Evolutionary conservation across 2,113 vertebrate genomes (phyloP).

Genomic region (Leptobrachium ailaonicum): DNA sequence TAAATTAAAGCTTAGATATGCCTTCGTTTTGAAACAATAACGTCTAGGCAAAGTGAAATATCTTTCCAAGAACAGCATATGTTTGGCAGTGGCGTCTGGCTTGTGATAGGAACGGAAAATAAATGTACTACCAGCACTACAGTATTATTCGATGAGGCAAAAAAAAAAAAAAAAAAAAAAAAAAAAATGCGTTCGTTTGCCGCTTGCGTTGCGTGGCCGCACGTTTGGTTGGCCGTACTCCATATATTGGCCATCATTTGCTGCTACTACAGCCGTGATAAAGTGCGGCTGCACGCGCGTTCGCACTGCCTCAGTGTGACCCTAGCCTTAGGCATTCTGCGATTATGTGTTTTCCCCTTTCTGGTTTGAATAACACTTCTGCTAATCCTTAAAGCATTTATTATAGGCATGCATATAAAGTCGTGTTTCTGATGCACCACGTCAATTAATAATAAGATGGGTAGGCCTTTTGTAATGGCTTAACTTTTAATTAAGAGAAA

Average conservation of each 20-base stretch:
- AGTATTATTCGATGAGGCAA: background rate
- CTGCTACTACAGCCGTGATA: no score
- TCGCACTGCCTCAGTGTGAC: no score
- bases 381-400: conserved; percentile 34
- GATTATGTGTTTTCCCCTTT: background rate
- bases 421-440: conserved; percentile 42
- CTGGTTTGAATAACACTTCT: conserved; percentile 31
- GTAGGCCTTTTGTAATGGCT: conserved; percentile 40
- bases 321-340: no score
- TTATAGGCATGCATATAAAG: conserved; percentile 30
- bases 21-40: conserved; percentile 32
- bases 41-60: conserved; percentile 18
- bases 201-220: no score
- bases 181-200: no score
- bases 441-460: conserved; percentile 46
- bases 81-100: background rate
- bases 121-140: background rate
- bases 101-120: conserved; percentile 7
- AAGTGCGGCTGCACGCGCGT: no score
- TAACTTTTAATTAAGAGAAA: conserved; percentile 47
- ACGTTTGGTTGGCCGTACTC: no score
- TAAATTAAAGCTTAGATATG: conserved; percentile 41
- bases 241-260: no score
- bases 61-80: conserved; percentile 12
- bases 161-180: no score